Base-by-base conservation (phyloP, 2,797 vertebrate genomes). In the Sebastes alutus region DNA sequence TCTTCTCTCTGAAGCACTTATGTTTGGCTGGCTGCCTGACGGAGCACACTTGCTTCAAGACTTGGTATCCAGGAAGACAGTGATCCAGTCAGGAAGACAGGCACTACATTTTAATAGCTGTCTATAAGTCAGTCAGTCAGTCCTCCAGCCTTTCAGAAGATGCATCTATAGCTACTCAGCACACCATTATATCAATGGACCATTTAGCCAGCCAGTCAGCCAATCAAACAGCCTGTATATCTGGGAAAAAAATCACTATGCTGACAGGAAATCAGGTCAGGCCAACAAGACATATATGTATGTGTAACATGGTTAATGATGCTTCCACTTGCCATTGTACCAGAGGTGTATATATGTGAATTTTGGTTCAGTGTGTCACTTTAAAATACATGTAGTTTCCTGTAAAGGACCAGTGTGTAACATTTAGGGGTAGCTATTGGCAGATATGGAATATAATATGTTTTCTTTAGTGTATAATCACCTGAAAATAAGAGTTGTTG, bases 11-110 rank as follows among this genome's bases (percentile, higher is more conserved):
- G 63, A 23, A 52, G 33, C 73, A 64, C 69, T 78, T 56, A 62
- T 66, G 72, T 78, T 86, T 85, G 80, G 64, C 77, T 29, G 38
- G 13, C 42, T 67, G 82, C 80, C 55, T 78, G 81, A 81, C 25
- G 30, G 82, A 78, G 64, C 35, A 38, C 12, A 6, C 52, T 60
- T 61, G 42, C 49, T 54, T 70, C 56, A 46, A 38, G 72, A 49
- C 73, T 54, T 29, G 22, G 9, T 58, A 63, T 71, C 56, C 54
- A 59, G 62, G 49, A 56, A 85, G 75, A 65, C 60, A 65, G 72
- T 55, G 62, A 75, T 61, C 52, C 68, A 72, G 80, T 74, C 77
- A 67, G 76, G 46, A 72, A 82, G 72, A 56, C 35, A 25, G 55
- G 22, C 42, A 52, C 77, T 75, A 58, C 33, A 68, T 83, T 89